A percentile compares a stretch with the other conserved stretches of the same genome.
Evolutionary conservation across 2,888 invertebrate species (phyloP).

Genomic region (Hemaris fuciformis): DNA sequence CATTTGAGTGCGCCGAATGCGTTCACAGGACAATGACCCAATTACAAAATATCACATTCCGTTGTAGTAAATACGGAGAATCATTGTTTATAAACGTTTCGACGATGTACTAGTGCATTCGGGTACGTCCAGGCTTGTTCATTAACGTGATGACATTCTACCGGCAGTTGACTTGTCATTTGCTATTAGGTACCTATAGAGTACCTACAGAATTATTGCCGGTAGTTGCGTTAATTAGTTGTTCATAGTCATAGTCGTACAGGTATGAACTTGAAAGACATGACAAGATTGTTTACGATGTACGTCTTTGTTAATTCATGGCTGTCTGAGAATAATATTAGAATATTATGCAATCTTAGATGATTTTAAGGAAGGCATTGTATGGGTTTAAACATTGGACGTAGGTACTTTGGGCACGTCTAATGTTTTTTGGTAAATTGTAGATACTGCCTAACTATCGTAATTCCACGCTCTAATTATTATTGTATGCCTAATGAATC

Average conservation of each 20-base stretch:
- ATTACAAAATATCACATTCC: conserved; percentile 16
- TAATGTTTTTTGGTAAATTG: too few species aligned
- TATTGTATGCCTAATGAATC: too few species aligned
- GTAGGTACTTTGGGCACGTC: too few species aligned
- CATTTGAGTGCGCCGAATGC: conserved; percentile 1
- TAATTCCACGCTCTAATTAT: too few species aligned
- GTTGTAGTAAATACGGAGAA: conserved; percentile 2
- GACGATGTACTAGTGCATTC: not conserved
- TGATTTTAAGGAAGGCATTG: too few species aligned
- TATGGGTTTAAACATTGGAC: too few species aligned
- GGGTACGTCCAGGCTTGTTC: conserved; percentile 34
- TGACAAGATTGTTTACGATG: not conserved
- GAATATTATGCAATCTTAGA: not conserved
- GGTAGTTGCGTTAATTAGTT: not conserved
- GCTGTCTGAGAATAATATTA: not conserved
- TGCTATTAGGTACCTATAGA: not conserved
- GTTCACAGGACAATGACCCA: conserved; percentile 12
- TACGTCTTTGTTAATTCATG: not conserved
- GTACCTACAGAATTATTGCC: not conserved
- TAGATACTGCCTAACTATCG: too few species aligned
- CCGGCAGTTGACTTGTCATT: conserved; percentile 20
- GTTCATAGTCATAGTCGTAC: not conserved
- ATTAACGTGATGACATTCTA: conserved; percentile 42
- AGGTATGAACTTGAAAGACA: not conserved
- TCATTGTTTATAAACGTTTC: conserved; percentile 16